Evolutionary conservation across 2,797 vertebrate genomes (phyloP).

Genomic region (Selene dorsalis): DNA sequence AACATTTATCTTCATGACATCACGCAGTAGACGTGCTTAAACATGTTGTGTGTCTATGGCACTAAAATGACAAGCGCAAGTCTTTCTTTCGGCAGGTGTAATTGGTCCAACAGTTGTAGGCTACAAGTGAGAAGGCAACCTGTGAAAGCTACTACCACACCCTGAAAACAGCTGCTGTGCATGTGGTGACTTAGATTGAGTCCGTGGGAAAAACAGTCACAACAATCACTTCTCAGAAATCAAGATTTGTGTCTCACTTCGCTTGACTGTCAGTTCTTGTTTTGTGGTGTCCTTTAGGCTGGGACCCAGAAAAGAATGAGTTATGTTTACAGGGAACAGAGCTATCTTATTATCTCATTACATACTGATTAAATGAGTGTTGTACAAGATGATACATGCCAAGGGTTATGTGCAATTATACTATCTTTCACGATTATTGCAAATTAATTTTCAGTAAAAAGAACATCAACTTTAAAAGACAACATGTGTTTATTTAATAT

Average conservation of each 20-base stretch:
- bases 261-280: not conserved
- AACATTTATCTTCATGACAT: constrained; percentile 20
- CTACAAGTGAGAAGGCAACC: not conserved
- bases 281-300: constrained; percentile 5
- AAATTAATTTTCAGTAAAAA: not conserved
- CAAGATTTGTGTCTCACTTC: constrained; percentile 10
- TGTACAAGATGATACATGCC: not conserved
- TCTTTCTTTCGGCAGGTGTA: constrained; percentile 30
- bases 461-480: too few relatives aligned
- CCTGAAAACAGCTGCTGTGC: not conserved
- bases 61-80: constrained; percentile 5
- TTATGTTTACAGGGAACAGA: constrained; percentile 9
- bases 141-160: not conserved
- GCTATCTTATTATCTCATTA: not conserved
- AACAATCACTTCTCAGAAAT: not conserved
- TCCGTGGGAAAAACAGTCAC: not conserved
- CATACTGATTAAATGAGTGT: too few relatives aligned
- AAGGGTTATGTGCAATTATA: too few relatives aligned
- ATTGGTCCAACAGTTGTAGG: not conserved
- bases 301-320: not conserved
- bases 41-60: constrained; percentile 14
- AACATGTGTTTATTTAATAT: not conserved
- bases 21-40: constrained; percentile 6
- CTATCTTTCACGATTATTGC: too few relatives aligned
- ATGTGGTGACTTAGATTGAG: not conserved